Base-by-base conservation (phyloP, 2,888 invertebrate species). In the Anorthoa munda region DNA sequence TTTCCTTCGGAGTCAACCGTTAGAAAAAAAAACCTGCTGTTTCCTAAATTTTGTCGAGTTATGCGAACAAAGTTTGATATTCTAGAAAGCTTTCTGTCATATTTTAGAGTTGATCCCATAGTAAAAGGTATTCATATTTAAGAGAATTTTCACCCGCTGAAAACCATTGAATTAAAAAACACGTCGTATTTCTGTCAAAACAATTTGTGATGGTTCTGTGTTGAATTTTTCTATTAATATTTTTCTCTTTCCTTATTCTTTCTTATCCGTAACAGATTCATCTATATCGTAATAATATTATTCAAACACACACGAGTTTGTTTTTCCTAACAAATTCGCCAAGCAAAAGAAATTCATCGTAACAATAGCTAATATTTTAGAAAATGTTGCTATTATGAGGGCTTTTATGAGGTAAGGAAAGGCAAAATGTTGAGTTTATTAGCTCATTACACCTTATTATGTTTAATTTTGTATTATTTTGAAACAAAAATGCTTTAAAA, bases 351-450 rank as follows among this genome's bases (percentile, higher is more conserved):
- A 4, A 48, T 18, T 31, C 7, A 18, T 26, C 21, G 51, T 58
- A 66, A 50, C 15, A 63, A 66, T 53, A 55, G 17, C 50, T 50
- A 48, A 23, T 46, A 55, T 59, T 64, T 78, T 15, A 23, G n/a
- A 55, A 64, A 74, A 65, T 65, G 21, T n/a, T 55, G 23, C 45
- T 18, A 72, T 64, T 73, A 78, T 78, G 4, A 50, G 45, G 50
- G 26, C 21, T 61, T 18, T 78, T 60, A 67, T 64, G 66, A 60
- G 61, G 31, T 45, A 31, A 60, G 17, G 26, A 63, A 63, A 64
- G 5, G 17, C 61, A 11, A 21, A 23, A 39, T 78, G n/a, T 67
- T 67, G 45, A 56, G 74, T 73, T 78, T 73, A 73, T 78, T 73
- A 64, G 4, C 59, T 51, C 55, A 78, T 78, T 65, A 78, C 59